Evolutionary conservation across 2,113 vertebrate species (phyloP), one percentile per base, ranked within the genome.

Genomic region (Xerus inauris): DNA sequence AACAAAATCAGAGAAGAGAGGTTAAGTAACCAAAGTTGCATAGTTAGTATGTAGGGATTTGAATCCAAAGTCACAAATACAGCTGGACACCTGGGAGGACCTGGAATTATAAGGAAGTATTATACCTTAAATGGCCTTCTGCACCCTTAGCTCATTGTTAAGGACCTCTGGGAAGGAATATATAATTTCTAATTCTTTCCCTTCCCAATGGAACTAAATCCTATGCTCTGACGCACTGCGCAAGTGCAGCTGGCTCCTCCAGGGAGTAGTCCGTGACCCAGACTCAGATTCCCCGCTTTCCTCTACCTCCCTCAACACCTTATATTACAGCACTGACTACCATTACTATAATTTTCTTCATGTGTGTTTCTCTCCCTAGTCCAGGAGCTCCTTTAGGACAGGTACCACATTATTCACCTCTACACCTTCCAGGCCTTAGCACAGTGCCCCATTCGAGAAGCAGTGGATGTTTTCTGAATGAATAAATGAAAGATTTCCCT

Each of bases 1-100:
- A 92, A 72, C 38, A 89, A 91, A 89, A 82, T 82, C 65, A 86
- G 47, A 96, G 51, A 75, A 24, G 16, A 93, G 5, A 49, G 40
- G 73, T 64, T 81, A 93, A 67, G 16, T 45, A 64, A 94, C 16
- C 69, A 10, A 73, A 82, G 64, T 73, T 76, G 89, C 22, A 73
- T 3, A 82, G 45, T 62, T 85, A 90, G 49, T 72, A 80, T 28
- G 0, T 42, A 20, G 32, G 67, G 17, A 67, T 76, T 62, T 76
- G 47, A 73, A 82, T 0, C 9, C 32, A 54, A 94, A 86, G 62
- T 17, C 40, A 24, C 54, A 49, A 47, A 94, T 54, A 76, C 67
- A 80, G 47, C 38, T 54, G 65, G 57, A 62, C 5, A 30, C 80
- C 38, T 47, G 35, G 76, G 30, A 89, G 71, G 32, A 88, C 24